Evolutionary conservation across 1,140 invertebrate genomes (phyloP), one percentile per base, ranked within the genome.

Genomic region (Papilio dardanus): DNA sequence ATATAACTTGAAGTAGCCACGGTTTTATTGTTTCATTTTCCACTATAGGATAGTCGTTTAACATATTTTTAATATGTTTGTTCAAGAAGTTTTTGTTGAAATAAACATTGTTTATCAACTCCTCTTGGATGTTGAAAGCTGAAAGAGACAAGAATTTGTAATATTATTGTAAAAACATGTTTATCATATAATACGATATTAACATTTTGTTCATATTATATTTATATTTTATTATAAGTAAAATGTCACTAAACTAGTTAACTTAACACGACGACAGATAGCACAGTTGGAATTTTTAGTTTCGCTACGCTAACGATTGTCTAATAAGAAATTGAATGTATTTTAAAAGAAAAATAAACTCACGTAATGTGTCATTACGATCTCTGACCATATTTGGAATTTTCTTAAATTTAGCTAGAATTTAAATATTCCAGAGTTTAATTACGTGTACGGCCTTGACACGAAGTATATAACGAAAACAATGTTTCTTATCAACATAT

Each of bases 1-100:
- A 96, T 3, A 99, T 93, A 21, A 97, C 97, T 87, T 96, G 95
- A 35, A 98, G 82, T 12, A 98, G 93, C 97, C 97, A 98, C 21
- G 95, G 95, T 76, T 95, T 94, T 93, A 96, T 93, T 85, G 95
- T 94, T 75, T 95, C 87, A 78, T 94, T 93, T 78, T 87, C 82
- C 33, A 86, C 78, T 21, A 94, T 81, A 33, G 78, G 71, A 80
- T 91, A 83, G n/a, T 82, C 86, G 8, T 67, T 75, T 30, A 93
- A 76, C 68, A 95, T 87, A 65, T 81, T 80, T 58, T 93, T 86
- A 42, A 95, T 93, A 83, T 94, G 90, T 66, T 92, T 82, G 75
- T 96, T 95, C 7, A 96, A 90, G 76, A 93, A 94, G 21, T 93
- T 88, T 81, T 95, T 93, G 85, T 96, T 95, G n/a, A 96, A 88